Evolutionary conservation across 1,140 invertebrate genomes (phyloP).

Genomic region (Pseudoatta argentina): DNA sequence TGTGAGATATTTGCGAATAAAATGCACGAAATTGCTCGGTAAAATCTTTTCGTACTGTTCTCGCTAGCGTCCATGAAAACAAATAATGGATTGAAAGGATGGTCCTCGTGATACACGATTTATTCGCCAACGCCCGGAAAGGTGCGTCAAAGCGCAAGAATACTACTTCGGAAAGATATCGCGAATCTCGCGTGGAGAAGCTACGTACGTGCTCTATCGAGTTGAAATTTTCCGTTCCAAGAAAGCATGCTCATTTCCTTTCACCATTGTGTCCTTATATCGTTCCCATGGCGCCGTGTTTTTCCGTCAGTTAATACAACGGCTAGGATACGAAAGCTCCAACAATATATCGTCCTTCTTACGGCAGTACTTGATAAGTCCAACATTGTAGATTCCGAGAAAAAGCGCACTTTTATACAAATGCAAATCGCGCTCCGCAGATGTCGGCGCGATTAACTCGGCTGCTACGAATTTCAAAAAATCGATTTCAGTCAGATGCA

Average conservation of each 20-base stretch:
- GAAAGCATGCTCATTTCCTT: conserved; percentile 47
- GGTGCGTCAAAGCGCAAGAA: conserved; percentile 19
- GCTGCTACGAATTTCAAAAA: background rate
- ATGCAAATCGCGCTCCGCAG: conserved; percentile 46
- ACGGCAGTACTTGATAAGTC: conserved; percentile 18
- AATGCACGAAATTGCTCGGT: conserved; percentile 16
- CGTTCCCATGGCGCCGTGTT: conserved; percentile 45
- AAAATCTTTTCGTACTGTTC: conserved; percentile 13
- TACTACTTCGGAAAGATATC: conserved; percentile 22
- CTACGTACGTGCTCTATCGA: background rate
- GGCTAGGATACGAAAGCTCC: conserved; percentile 9
- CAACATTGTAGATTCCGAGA: conserved; percentile 34
- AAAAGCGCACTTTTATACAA: conserved; percentile 54
- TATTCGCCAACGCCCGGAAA: conserved; percentile 1
- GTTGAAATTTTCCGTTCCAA: conserved; percentile 46
- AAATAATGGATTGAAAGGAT: conserved; percentile 8
- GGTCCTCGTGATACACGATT: conserved; percentile 13
- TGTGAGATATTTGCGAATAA: background rate
- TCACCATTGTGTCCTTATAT: conserved; percentile 8
- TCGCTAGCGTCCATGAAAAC: background rate
- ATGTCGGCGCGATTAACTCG: conserved; percentile 37
- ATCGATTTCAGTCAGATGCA: conserved; percentile 5
- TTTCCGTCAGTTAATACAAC: conserved; percentile 52
- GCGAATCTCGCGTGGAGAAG: conserved; percentile 7
- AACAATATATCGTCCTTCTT: conserved; percentile 46